Base-by-base conservation (phyloP, 92 coral and sea anemone species). In the Chrysogorgia sp. region DNA sequence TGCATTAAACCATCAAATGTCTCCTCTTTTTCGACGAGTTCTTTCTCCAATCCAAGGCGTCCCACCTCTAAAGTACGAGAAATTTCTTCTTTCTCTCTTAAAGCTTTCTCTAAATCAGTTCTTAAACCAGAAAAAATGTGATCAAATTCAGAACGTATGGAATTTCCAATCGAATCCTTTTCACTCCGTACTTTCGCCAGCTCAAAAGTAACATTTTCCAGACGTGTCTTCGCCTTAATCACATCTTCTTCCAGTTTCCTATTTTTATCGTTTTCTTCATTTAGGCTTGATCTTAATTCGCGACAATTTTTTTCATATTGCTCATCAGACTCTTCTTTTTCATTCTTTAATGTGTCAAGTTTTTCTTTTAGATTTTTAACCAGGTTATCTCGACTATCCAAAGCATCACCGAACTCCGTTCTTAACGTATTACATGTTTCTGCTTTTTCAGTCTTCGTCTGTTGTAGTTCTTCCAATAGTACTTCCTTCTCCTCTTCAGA, bases 101-200 rank as follows among this genome's bases (percentile, higher is more conserved):
- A 62, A 2, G 87, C 92, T 23, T 67, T 86, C 67, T 93, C 98
- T n/a, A 93, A 69, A 83, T 93, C 98, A 31, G 60, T 82, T 77
- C 98, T 83, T 90, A 96, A 93, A 28, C 98, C 98, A 29, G 85
- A 84, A 21, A 96, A 96, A 55, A 93, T 93, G 78, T 93, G 93
- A 78, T 93, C 98, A 75, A 93, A 93, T 70, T 93, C 89, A 52
- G 90, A 70, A 26, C 68, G 69, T 35, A 83, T 67, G 10, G 83
- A 60, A 15, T 72, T 70, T 7, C 81, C 87, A n/a, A 83, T 80
- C 10, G 63, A 63, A 32, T 80, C 87, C 56, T 83, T 83, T 49
- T 76, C 79, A 14, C 45, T 53, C 41, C 81, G 80, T 6, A 83
- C 76, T 66, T 13, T 59, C 12, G 55, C 78, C 3, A 80, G 31